Conservation (phyloP, 2,797 vertebrate genomes). For the Aeoliscus strigatus region DNA sequence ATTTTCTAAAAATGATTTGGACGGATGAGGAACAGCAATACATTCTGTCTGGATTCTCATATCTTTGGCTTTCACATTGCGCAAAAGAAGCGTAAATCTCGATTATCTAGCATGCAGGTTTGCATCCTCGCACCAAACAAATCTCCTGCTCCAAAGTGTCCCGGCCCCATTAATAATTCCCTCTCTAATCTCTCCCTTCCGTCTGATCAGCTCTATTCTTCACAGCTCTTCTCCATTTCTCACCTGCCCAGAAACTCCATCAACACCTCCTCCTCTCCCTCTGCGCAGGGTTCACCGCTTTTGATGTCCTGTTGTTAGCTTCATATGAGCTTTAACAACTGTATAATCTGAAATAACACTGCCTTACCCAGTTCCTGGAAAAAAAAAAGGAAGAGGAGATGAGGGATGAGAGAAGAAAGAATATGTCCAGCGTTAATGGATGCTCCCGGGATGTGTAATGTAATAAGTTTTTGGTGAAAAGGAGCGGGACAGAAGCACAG, state of each 20-base stretch:
- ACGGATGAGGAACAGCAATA: constrained; percentile 19
- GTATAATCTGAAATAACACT: constrained; percentile 77
- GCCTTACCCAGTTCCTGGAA: constrained; percentile 61
- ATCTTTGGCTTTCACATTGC: constrained; percentile 49
- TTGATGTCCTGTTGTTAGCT: constrained; percentile 70
- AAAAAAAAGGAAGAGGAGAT: constrained; percentile 27
- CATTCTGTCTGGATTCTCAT: constrained; percentile 30
- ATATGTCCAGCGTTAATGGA: constrained; percentile 73
- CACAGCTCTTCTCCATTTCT: constrained; percentile 69
- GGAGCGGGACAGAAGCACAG: constrained; percentile 28
- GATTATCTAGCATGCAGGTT: constrained; percentile 56
- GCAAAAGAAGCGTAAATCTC: constrained; percentile 24
- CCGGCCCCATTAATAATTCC: constrained; percentile 66
- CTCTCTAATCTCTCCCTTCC: constrained; percentile 66
- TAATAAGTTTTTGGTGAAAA: constrained; percentile 71
- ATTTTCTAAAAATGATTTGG: constrained; percentile 37
- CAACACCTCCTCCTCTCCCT: constrained; percentile 69
- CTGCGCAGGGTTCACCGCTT: constrained; percentile 64
- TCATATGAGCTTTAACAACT: constrained; percentile 77
- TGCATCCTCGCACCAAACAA: constrained; percentile 66
- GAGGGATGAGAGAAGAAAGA: constrained; percentile 46
- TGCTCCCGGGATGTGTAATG: constrained; percentile 73
- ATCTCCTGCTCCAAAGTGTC: constrained; percentile 59
- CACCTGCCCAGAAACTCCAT: constrained; percentile 70
- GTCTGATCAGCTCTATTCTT: constrained; percentile 70